Base-by-base conservation (phyloP, 2,797 vertebrate genomes). In the Gallinago nigripennis region DNA sequence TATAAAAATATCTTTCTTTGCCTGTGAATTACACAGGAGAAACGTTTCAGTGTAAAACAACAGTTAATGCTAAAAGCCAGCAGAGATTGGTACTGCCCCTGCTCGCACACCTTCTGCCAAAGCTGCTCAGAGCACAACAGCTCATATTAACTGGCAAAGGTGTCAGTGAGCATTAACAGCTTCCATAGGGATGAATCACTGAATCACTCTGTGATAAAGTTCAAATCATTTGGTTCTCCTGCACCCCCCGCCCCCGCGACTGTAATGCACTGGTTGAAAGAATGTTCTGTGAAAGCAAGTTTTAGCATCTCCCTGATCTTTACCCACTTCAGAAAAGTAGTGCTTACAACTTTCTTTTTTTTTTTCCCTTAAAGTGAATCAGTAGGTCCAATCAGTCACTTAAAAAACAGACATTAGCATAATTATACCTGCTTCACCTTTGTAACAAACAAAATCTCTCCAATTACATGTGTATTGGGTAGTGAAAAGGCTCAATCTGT, bases 121-220 rank as follows among this genome's bases (percentile, higher is more conserved):
- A 94, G 56, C 69, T 79, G 51, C 50, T 83, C 41, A 60, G 45
- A 86, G 30, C 18, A 86, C 8, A 6, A 64, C 53, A 81, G 76
- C 19, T 75, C 71, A 71, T 81, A 68, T n/a, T 80, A 61, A 68
- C 72, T 45, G 53, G 45, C 72, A 93, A 68, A 88, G 78, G 63
- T 84, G 86, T 10, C n/a, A 84, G 65, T 65, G 81, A 51, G 37
- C 20, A 88, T 76, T 94, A 46, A 66, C 41, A 64, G 53, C 65
- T 94, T 92, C 58, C 91, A 88, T 2, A 78, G 63, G 46, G 53
- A 85, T 90, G 71, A 93, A 73, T 89, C 63, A 72, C 14, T 88
- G 48, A 92, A 85, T 56, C 69, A 78, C 12, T 41, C 77, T 27
- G 46, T 39, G 12, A 73, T 77, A 66, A 89, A 69, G 64, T 75